Conservation (phyloP, 1,140 invertebrate species). For the Drosophila micromelanica region DNA sequence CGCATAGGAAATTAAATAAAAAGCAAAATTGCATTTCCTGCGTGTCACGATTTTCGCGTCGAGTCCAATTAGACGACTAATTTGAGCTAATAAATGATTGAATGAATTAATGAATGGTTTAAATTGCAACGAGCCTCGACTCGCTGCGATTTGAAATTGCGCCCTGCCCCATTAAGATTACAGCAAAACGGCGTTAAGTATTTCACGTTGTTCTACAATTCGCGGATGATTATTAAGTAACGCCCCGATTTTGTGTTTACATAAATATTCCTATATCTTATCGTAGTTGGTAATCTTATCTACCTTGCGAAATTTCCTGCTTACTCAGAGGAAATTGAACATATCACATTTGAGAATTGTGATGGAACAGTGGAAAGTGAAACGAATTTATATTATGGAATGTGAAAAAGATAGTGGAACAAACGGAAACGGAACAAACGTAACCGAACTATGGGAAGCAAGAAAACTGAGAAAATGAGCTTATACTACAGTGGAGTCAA, state of each 20-base stretch:
- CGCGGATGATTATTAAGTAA: too few species aligned
- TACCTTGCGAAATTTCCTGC: slow-evolving; percentile 17
- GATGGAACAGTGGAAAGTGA: too few species aligned
- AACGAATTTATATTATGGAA: too few species aligned
- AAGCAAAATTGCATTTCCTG: slow-evolving; percentile 62
- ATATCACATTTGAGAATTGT: too few species aligned
- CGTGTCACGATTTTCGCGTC: neutral
- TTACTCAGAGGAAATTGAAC: neutral
- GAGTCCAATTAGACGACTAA: slow-evolving; percentile 41
- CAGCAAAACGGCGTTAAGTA: neutral
- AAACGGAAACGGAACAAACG: too few species aligned
- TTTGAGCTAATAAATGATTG: slow-evolving; percentile 9
- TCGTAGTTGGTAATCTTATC: neutral
- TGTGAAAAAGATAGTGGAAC: too few species aligned
- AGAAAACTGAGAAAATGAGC: too few species aligned
- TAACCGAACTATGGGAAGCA: too few species aligned
- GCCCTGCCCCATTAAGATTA: neutral
- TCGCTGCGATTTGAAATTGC: slow-evolving; percentile 9
- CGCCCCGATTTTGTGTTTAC: neutral
- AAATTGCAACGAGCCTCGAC: slow-evolving; percentile 2
- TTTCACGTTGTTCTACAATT: too few species aligned
- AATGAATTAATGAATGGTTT: slow-evolving; percentile 33
- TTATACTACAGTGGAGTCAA: too few species aligned
- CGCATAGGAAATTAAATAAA: slow-evolving; percentile 67
- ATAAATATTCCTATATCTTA: neutral